phyloP scores from a whole-genome alignment of 2,113 vertebrate species.

The Pelusios castaneus region DNA sequence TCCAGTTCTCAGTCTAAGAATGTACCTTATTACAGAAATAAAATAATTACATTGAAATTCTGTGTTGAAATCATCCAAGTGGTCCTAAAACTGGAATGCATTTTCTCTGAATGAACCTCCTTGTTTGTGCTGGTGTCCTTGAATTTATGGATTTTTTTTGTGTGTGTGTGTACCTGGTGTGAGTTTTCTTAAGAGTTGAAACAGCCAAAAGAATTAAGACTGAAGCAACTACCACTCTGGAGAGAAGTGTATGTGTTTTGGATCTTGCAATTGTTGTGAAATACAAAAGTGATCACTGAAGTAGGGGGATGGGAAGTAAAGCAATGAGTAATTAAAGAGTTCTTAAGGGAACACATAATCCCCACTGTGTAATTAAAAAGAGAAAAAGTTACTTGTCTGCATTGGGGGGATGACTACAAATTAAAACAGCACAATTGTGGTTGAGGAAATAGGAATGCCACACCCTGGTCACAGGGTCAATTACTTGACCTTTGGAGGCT shows the following conservation, averaged over 20 bases:
- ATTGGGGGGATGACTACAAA: background rate
- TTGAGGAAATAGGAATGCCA: background rate
- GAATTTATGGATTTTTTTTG: background rate
- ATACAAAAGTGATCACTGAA: background rate
- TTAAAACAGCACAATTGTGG: slow-evolving; percentile 7
- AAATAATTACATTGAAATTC: background rate
- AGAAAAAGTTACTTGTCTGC: slow-evolving; percentile 1
- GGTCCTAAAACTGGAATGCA: background rate
- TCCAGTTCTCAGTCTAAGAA: no score
- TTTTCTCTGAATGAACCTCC: background rate
- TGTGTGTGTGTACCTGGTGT: background rate
- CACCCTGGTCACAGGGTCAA: background rate
- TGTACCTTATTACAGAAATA: background rate
- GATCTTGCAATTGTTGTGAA: background rate
- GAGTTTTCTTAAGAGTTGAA: background rate
- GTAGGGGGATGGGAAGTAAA: background rate
- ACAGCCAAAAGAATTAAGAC: background rate
- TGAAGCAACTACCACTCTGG: background rate
- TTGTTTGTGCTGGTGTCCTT: background rate
- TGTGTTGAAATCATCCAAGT: background rate
- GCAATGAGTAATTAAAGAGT: slow-evolving; percentile 46
- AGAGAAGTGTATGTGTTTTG: background rate
- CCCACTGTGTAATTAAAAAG: slow-evolving; percentile 59
- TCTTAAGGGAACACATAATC: slow-evolving; percentile 40
- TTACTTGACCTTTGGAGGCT: background rate